Percentiles rank a stretch among this genome's conserved stretches.
Conservation (phyloP, 2,113 vertebrate genomes). For the Datnioides undecimradiatus region DNA sequence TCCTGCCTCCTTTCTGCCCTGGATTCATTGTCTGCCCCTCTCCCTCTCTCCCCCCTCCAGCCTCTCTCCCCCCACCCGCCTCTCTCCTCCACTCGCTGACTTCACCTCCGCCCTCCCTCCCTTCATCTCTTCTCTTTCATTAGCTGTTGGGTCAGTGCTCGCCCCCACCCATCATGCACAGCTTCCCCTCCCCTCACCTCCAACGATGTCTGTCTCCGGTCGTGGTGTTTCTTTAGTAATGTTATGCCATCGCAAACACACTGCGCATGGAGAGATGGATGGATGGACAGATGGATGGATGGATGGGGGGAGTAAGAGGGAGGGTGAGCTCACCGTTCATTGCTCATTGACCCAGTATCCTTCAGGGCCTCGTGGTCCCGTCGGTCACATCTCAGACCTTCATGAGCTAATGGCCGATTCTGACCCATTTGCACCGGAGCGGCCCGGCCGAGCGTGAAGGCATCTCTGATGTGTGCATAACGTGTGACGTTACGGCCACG, state of each 20-base stretch:
- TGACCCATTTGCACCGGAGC: constrained; percentile 41
- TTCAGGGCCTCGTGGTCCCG: neutral
- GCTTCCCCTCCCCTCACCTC: neutral
- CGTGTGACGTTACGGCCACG: constrained; percentile 26
- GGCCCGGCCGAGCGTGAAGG: constrained; percentile 17
- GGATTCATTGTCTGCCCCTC: constrained; percentile 72
- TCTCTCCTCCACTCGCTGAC: constrained; percentile 22
- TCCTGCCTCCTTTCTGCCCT: constrained; percentile 71
- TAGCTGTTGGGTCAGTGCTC: constrained; percentile 70
- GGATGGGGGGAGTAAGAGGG: neutral
- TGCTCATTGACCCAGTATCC: constrained; percentile 62
- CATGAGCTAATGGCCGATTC: constrained; percentile 48
- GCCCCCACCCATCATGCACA: too few relatives aligned
- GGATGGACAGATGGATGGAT: constrained; percentile 1
- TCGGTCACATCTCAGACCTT: constrained; percentile 38
- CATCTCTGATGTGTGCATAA: constrained; percentile 26
- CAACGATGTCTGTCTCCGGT: constrained; percentile 41
- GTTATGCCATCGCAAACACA: constrained; percentile 68
- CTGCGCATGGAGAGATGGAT: constrained; percentile 21
- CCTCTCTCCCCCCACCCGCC: constrained; percentile 12
- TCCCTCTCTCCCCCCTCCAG: constrained; percentile 50
- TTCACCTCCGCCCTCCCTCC: constrained; percentile 27
- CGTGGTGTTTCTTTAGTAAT: constrained; percentile 67
- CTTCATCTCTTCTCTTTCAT: constrained; percentile 54
- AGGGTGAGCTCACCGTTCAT: constrained; percentile 29